These are phyloP conservation scores for Halisarca cf. caerulea DNA, from an alignment of 37 sponge, comb jelly and placozoan species.

Conservation along the genomic window DNA sequence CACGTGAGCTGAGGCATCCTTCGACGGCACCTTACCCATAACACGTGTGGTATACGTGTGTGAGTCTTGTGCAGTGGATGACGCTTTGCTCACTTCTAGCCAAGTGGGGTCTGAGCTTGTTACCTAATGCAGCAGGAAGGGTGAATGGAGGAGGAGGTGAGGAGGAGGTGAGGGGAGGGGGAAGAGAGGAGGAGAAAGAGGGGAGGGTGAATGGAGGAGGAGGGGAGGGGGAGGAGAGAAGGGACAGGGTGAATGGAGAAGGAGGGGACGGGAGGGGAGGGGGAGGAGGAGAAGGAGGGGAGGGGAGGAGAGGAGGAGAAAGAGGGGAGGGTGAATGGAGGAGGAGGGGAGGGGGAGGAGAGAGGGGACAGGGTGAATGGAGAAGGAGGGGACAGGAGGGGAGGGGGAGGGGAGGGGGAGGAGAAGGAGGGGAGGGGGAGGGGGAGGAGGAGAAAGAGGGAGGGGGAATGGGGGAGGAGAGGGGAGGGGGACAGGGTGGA, in stretches of 20 bases:
- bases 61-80: too few species aligned
- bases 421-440: neutral
- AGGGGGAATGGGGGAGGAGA: too few species aligned
- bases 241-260: neutral
- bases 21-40: too few species aligned
- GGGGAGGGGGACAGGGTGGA: too few species aligned
- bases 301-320: neutral
- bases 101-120: neutral
- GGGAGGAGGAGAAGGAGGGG: neutral
- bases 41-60: too few species aligned
- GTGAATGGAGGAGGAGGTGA: neutral
- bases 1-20: too few species aligned
- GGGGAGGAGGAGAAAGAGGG: too few species aligned
- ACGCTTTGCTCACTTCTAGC: too few species aligned
- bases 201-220: too few species aligned
- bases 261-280: neutral
- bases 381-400: neutral
- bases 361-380: neutral
- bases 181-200: too few species aligned
- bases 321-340: neutral
- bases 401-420: neutral
- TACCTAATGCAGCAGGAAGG: neutral
- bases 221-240: neutral
- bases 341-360: neutral
- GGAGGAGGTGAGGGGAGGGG: neutral